These are phyloP conservation scores for Umimayanthus chanpuru DNA, from an alignment of 92 coral and sea anemone genomes.

Conservation along the genomic window DNA sequence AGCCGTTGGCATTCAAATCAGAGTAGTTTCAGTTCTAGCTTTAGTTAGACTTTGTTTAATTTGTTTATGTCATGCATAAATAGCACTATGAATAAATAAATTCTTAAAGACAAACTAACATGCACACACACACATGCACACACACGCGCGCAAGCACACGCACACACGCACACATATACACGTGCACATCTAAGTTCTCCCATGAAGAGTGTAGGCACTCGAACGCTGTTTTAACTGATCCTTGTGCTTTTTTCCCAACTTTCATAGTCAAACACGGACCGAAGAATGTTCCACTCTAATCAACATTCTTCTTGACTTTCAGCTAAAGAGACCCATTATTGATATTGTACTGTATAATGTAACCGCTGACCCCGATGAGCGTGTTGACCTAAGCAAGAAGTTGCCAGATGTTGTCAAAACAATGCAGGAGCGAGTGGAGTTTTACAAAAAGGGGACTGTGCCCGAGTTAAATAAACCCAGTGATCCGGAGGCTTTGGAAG, in stretches of 20 bases:
- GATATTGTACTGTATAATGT: constrained; percentile 75
- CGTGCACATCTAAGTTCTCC: not conserved
- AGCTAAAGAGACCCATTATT: constrained; percentile 33
- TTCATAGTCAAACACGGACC: too few species aligned
- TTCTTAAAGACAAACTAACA: too few species aligned
- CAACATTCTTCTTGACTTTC: not conserved
- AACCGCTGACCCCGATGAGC: constrained; percentile 85
- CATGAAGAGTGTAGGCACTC: not conserved
- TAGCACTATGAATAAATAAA: too few species aligned
- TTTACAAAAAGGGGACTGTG: constrained; percentile 55
- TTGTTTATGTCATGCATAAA: too few species aligned
- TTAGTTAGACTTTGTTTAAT: too few species aligned
- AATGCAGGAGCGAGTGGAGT: constrained; percentile 67
- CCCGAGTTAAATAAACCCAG: constrained; percentile 63
- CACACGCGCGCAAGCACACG: too few species aligned
- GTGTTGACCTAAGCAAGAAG: constrained; percentile 63
- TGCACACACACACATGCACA: not conserved
- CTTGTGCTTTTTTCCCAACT: not conserved
- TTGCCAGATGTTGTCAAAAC: constrained; percentile 61
- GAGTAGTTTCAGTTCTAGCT: too few species aligned
- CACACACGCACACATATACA: not conserved
- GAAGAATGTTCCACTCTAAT: not conserved
- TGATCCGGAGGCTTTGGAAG: constrained; percentile 60
- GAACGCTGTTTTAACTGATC: not conserved
- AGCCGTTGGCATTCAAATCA: too few species aligned